phyloP scores from a whole-genome alignment of 2,113 vertebrate species.

The Crotalus tigris region DNA sequence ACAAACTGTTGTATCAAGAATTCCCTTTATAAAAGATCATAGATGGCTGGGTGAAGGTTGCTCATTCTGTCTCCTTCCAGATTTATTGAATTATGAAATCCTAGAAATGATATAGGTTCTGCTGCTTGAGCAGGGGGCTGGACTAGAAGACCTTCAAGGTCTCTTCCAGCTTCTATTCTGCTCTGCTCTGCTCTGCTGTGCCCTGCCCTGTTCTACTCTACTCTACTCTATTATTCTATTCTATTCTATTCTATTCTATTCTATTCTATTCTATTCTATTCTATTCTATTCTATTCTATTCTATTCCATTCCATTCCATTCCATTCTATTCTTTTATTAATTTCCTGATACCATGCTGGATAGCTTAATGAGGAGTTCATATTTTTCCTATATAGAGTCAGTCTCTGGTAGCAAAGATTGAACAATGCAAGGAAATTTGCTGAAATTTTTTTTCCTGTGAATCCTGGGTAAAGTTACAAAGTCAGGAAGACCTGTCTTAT shows the following conservation, averaged over 20 bases:
- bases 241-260: no score
- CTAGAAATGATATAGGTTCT: neutral
- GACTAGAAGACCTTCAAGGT: no score
- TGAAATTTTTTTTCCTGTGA: neutral
- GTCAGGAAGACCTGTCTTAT: neutral
- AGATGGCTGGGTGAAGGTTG: neutral
- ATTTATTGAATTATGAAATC: neutral
- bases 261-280: no score
- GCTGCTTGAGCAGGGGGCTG: no score
- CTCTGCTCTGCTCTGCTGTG: no score
- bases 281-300: no score
- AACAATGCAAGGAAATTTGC: neutral
- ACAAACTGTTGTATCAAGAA: neutral
- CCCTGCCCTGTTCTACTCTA: no score
- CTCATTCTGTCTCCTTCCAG: neutral
- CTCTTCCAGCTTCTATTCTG: no score
- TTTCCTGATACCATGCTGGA: neutral
- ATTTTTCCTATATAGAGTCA: neutral
- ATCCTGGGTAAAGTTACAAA: neutral
- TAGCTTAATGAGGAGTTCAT: neutral
- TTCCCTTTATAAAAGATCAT: neutral
- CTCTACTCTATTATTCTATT: no score
- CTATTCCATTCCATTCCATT: no score
- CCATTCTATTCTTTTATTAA: no score
- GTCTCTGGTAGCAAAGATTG: neutral